Percentiles rank a stretch among this genome's conserved stretches.
phyloP scores from a whole-genome alignment of 2,888 invertebrate genomes.

The Argyresthia goedartella region DNA sequence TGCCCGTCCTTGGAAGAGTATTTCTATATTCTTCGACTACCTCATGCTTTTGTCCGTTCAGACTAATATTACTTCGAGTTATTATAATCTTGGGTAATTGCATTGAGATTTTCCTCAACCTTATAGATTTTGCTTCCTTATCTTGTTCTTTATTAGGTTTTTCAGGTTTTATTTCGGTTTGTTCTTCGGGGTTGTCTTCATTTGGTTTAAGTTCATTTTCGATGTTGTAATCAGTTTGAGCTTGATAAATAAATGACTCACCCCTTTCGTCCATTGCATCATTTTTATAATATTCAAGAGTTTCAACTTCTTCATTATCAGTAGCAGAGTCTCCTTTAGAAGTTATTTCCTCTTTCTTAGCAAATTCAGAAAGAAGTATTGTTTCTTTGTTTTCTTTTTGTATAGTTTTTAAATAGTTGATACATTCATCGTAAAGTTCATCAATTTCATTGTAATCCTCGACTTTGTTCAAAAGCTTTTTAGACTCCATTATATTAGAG shows the following conservation, averaged over 20 bases:
- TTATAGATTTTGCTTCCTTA: constrained; percentile 34
- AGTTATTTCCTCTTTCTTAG: background rate
- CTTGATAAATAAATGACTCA: constrained; percentile 10
- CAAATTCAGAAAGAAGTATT: background rate
- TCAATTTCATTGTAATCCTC: constrained; percentile 41
- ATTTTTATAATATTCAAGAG: constrained; percentile 15
- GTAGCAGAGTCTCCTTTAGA: no score
- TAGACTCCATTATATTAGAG: background rate
- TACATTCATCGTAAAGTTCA: constrained; percentile 50
- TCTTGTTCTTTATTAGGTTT: constrained; percentile 16
- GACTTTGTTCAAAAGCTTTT: background rate
- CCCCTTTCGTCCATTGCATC: constrained; percentile 14
- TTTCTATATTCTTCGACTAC: background rate
- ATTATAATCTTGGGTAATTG: constrained; percentile 56
- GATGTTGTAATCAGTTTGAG: constrained; percentile 27
- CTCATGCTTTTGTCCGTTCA: constrained; percentile 22
- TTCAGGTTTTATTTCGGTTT: background rate
- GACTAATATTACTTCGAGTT: constrained; percentile 45
- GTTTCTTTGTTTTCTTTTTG: background rate
- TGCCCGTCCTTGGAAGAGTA: no score
- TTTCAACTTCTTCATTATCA: constrained; percentile 10
- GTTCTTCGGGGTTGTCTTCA: background rate
- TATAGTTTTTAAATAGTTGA: constrained; percentile 35
- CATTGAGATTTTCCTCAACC: constrained; percentile 44
- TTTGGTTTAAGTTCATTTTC: constrained; percentile 34